Evolutionary conservation across 2,888 invertebrate genomes (phyloP).

Genomic region (Drosophila villosipedis): DNA sequence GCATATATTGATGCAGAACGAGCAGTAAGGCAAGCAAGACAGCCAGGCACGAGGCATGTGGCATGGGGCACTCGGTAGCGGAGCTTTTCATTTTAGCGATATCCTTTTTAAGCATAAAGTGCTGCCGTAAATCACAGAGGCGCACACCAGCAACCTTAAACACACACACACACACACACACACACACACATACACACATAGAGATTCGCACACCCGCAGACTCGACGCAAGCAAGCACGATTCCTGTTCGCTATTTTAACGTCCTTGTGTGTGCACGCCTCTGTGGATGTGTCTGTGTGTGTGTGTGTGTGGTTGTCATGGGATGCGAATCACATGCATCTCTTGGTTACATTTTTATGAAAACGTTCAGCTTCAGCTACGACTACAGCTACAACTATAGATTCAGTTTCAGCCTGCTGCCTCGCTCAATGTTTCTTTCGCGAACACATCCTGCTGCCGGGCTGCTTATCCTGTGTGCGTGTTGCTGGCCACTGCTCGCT

Average conservation of each 20-base stretch:
- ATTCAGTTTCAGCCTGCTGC: conserved; percentile 13
- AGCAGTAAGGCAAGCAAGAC: conserved; percentile 6
- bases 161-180: conserved; percentile 21
- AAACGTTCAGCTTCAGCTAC: conserved; percentile 62
- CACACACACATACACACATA: conserved; percentile 22
- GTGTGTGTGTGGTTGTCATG: conserved; percentile 38
- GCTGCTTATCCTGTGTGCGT: conserved; percentile 66
- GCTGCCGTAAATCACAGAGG: conserved; percentile 82
- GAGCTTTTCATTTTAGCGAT: conserved; percentile 82
- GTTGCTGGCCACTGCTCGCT: conserved; percentile 45
- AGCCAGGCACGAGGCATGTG: conserved; percentile 12
- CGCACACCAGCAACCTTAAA: conserved; percentile 52
- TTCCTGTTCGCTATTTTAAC: conserved; percentile 63
- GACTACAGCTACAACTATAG: neutral
- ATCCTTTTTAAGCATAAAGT: conserved; percentile 84
- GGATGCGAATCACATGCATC: conserved; percentile 80
- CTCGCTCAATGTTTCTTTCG: conserved; percentile 57
- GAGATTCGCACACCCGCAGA: conserved; percentile 41
- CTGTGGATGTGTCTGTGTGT: conserved; percentile 19
- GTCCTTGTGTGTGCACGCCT: conserved; percentile 26
- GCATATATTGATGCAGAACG: conserved; percentile 27
- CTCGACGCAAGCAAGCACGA: conserved; percentile 51
- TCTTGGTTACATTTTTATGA: conserved; percentile 81
- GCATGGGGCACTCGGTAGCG: conserved; percentile 58
- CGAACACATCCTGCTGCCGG: conserved; percentile 65